phyloP scores from a whole-genome alignment of 2,113 vertebrate species.

The Aegotheles bennettii region DNA sequence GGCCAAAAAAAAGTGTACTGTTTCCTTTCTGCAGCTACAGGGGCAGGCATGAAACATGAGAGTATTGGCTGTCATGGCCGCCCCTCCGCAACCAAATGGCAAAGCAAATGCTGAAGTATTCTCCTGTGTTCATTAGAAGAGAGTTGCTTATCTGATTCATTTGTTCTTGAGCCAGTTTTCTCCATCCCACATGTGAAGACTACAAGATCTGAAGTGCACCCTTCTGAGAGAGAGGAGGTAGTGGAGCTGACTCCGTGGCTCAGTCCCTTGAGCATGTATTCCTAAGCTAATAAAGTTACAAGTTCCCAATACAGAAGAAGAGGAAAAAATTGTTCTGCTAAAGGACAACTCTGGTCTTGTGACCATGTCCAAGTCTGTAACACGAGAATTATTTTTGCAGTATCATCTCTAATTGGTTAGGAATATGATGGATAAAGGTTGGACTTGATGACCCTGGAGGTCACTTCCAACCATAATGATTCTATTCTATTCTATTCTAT shows the following conservation, averaged over 20 bases:
- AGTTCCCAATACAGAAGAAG: not conserved
- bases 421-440: too few relatives aligned
- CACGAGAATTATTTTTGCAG: not conserved
- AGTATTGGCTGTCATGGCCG: not conserved
- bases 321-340: not conserved
- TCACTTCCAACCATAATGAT: too few relatives aligned
- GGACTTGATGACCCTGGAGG: too few relatives aligned
- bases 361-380: not conserved
- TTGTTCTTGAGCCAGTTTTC: not conserved
- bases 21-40: not conserved
- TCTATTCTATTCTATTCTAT: too few relatives aligned
- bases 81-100: not conserved
- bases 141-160: not conserved
- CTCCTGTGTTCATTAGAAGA: not conserved
- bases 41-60: not conserved
- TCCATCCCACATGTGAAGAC: accelerated
- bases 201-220: not conserved
- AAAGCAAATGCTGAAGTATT: not conserved
- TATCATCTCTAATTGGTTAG: too few relatives aligned
- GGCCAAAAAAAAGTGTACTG: not conserved
- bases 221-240: not conserved
- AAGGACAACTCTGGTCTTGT: not conserved
- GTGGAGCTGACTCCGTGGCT: not conserved
- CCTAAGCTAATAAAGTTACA: not conserved
- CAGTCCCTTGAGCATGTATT: not conserved